Percentiles rank a stretch among this genome's conserved stretches.
phyloP scores from a whole-genome alignment of 2,888 invertebrate genomes.

The Tipula vernalis region DNA sequence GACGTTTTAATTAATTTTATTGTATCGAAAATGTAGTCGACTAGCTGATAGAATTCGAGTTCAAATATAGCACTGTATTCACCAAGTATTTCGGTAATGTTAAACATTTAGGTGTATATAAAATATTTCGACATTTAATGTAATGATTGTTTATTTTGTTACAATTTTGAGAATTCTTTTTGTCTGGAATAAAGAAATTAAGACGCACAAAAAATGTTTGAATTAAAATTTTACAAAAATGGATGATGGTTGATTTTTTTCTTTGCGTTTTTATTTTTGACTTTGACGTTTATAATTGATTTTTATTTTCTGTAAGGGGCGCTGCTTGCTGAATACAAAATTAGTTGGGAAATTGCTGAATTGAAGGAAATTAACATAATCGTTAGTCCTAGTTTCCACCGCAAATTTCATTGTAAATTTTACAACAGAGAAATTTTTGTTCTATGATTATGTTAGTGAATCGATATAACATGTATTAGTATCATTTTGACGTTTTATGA shows the following conservation, averaged over 20 bases:
- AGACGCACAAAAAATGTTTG: neutral
- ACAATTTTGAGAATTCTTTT: neutral
- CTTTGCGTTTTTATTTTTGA: neutral
- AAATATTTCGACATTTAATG: neutral
- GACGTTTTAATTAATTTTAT: neutral
- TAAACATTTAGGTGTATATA: neutral
- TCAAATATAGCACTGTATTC: neutral
- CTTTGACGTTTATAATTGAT: neutral
- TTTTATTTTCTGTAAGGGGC: neutral
- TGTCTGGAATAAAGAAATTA: neutral
- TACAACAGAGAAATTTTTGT: too few species aligned
- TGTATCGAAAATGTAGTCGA: neutral
- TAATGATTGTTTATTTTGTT: neutral
- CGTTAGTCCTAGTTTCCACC: too few species aligned
- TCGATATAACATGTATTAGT: too few species aligned
- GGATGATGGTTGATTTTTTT: neutral
- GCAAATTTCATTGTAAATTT: too few species aligned
- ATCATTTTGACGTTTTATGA: too few species aligned
- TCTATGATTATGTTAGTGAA: too few species aligned
- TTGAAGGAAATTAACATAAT: too few species aligned
- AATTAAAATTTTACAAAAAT: neutral
- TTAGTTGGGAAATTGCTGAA: neutral
- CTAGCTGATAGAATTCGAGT: neutral
- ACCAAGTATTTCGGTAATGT: neutral
- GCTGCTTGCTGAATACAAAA: neutral